These are phyloP conservation scores for Aselliscus stoliczkanus DNA, from an alignment of 2,797 vertebrate species.

Conservation along the genomic window DNA sequence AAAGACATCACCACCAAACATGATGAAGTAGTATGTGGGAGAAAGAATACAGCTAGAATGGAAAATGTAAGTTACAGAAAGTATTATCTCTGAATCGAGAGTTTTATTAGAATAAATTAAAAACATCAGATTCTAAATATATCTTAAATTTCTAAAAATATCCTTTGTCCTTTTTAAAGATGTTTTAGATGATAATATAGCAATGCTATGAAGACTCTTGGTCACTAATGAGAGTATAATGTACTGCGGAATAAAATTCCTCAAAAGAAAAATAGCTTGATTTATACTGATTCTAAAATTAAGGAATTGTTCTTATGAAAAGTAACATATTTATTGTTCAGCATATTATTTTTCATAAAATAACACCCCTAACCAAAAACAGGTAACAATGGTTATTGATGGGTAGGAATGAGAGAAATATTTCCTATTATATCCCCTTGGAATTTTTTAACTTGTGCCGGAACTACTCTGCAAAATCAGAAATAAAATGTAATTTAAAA, in stretches of 20 bases:
- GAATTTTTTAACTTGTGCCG: neutral
- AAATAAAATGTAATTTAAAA: conserved; percentile 1
- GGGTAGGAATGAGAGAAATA: neutral
- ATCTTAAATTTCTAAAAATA: neutral
- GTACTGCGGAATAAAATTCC: neutral
- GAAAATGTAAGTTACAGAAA: conserved; percentile 88
- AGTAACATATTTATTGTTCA: neutral
- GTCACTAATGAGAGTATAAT: neutral
- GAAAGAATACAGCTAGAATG: conserved; percentile 98
- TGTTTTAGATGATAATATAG: neutral
- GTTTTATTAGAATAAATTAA: neutral
- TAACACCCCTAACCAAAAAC: neutral
- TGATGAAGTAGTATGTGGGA: conserved; percentile 92
- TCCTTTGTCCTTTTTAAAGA: neutral
- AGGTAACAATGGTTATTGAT: neutral
- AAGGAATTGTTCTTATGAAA: conserved; percentile 4
- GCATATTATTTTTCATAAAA: conserved; percentile 5
- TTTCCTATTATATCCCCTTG: neutral
- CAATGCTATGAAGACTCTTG: neutral
- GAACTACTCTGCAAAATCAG: neutral
- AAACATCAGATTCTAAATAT: neutral
- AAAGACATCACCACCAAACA: conserved; percentile 99
- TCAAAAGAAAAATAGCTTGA: neutral
- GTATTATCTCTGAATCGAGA: neutral
- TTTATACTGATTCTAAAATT: conserved; percentile 34